Conservation (phyloP, 2,797 vertebrate genomes). For the Hyperoplus immaculatus region DNA sequence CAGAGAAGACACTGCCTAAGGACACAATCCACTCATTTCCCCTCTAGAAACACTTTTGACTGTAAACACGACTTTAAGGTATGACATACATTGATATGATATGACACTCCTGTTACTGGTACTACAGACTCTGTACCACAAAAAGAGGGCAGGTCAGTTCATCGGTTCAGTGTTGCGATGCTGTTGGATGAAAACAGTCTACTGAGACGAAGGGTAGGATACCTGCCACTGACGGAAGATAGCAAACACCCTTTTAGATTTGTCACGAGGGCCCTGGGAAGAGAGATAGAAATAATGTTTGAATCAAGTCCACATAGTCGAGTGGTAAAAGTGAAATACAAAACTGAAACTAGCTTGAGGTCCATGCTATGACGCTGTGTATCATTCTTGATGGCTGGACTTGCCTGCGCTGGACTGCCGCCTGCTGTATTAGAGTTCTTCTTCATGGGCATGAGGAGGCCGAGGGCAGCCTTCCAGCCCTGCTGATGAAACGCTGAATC, state of each 20-base stretch:
- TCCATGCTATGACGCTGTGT: not conserved
- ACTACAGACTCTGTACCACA: conserved; percentile 53
- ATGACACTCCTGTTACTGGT: conserved; percentile 46
- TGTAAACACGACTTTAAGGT: conserved; percentile 57
- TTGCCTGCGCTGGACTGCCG: conserved; percentile 85
- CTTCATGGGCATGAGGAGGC: conserved; percentile 86
- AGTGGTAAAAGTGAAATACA: not conserved
- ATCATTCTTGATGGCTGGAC: conserved; percentile 9
- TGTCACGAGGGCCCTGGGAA: conserved; percentile 90
- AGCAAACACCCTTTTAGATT: conserved; percentile 94
- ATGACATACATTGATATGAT: conserved; percentile 51
- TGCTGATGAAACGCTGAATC: conserved; percentile 70
- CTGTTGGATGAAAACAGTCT: conserved; percentile 42
- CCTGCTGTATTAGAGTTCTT: conserved; percentile 74
- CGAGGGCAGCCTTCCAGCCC: conserved; percentile 90
- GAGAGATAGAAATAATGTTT: conserved; percentile 29
- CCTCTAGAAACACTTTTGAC: conserved; percentile 40
- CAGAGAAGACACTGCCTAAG: conserved; percentile 37
- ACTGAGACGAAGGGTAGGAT: conserved; percentile 84
- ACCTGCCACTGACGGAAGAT: conserved; percentile 96
- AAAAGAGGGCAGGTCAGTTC: conserved; percentile 48
- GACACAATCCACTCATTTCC: conserved; percentile 16
- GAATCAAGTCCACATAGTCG: not conserved
- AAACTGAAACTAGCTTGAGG: not conserved
- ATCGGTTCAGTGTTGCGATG: conserved; percentile 34